Conservation (phyloP, 2,113 vertebrate species). For the Rhipidura dahli region DNA sequence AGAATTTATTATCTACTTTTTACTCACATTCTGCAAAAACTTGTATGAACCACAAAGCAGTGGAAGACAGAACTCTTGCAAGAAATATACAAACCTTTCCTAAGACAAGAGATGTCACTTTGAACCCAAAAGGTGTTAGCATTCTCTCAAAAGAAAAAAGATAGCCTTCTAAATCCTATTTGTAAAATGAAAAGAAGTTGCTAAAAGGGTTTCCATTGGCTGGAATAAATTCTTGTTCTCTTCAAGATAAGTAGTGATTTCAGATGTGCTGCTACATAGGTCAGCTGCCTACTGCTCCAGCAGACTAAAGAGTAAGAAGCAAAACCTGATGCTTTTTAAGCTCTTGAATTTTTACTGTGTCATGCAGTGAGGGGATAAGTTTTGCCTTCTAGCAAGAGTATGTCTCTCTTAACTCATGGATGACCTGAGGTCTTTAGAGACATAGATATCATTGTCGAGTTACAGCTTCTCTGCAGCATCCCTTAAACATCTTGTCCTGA, state of each 20-base stretch:
- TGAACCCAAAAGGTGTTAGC: not conserved
- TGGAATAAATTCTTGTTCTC: constrained; percentile 10
- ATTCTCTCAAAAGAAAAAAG: not conserved
- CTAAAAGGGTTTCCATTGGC: not conserved
- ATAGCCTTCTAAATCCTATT: not conserved
- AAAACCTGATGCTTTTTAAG: not conserved
- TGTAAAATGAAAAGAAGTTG: constrained; percentile 2
- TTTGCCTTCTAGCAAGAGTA: not conserved
- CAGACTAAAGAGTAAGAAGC: not conserved
- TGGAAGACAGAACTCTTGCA: not conserved
- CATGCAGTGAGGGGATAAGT: not conserved
- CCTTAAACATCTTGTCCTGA: not conserved
- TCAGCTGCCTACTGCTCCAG: not conserved
- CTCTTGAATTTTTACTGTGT: not conserved
- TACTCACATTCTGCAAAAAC: not conserved
- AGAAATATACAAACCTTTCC: not conserved
- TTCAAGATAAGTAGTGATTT: not conserved
- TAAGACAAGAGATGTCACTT: not conserved
- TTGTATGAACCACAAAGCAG: not conserved
- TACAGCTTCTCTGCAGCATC: not conserved
- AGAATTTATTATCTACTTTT: not conserved
- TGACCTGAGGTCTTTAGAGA: not conserved
- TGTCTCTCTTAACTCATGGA: not conserved
- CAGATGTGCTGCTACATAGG: not conserved
- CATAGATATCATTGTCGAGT: not conserved